Percentiles rank a stretch among this genome's conserved stretches.
Conservation (phyloP, 2,888 invertebrate species). For the Cactoblastis cactorum region DNA sequence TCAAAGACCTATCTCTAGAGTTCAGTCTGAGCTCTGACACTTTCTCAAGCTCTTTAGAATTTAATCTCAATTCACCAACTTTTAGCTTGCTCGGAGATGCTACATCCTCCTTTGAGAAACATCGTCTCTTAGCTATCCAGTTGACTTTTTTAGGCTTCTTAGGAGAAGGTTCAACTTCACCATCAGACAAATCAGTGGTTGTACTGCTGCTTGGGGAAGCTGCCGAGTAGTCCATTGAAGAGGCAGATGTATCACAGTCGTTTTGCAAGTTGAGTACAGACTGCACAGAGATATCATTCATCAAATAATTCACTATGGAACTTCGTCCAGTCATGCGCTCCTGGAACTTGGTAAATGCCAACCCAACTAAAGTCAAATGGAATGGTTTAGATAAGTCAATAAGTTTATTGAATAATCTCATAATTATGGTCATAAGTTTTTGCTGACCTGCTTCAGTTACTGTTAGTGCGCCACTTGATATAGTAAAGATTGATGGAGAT, state of each 20-base stretch:
- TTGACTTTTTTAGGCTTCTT: slow-evolving; percentile 82
- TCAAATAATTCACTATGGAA: slow-evolving; percentile 86
- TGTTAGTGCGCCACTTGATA: slow-evolving; percentile 66
- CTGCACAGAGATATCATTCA: slow-evolving; percentile 88
- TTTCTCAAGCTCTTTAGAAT: slow-evolving; percentile 81
- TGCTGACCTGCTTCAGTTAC: slow-evolving; percentile 78
- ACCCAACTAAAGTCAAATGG: slow-evolving; percentile 88
- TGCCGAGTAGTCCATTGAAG: slow-evolving; percentile 72
- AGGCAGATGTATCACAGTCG: slow-evolving; percentile 69
- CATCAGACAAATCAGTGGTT: slow-evolving; percentile 81
- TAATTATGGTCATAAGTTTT: slow-evolving; percentile 84
- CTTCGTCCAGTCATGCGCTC: slow-evolving; percentile 84
- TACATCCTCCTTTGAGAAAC: slow-evolving; percentile 72
- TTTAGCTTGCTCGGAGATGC: slow-evolving; percentile 85
- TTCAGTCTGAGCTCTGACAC: slow-evolving; percentile 69
- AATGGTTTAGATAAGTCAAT: slow-evolving; percentile 86
- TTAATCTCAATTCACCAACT: slow-evolving; percentile 83
- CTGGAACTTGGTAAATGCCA: slow-evolving; percentile 90
- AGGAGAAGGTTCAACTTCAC: slow-evolving; percentile 86
- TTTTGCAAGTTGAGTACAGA: slow-evolving; percentile 84
- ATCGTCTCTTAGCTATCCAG: slow-evolving; percentile 72
- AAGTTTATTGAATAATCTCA: slow-evolving; percentile 87
- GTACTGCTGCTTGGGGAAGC: slow-evolving; percentile 71
- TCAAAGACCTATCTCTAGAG: slow-evolving; percentile 65
- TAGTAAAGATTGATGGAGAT: slow-evolving; percentile 81